Base-by-base conservation (phyloP, 2,888 invertebrate species). In the Eupithecia tripunctaria region DNA sequence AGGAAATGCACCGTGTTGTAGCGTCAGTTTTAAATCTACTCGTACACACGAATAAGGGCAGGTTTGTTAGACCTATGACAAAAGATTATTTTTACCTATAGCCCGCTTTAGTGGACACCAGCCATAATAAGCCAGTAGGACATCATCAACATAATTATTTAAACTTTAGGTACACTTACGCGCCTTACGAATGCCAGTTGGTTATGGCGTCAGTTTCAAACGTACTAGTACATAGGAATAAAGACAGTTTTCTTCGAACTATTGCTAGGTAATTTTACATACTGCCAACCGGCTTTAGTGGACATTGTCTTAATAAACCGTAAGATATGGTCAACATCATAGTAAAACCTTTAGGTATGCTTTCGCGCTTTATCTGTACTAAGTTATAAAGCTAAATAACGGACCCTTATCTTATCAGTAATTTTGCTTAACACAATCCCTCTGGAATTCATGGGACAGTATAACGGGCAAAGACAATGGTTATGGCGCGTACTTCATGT, bases 401-500 rank as follows among this genome's bases (percentile, higher is more conserved):
- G 63, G 67, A 43, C 15, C 36, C 59, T 29, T 70, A 51, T 64
- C 60, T 68, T 77, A 77, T 71, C 71, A 73, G 75, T 70, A 76
- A 80, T 72, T 76, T 70, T 74, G 73, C 56, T 73, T 72, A 77
- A 72, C 75, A 73, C 76, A 76, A 81, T 74, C 75, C 78, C 76
- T 76, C 67, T 70, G 74, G 82, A 83, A 88, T 89, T 89, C 86
- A 87, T 85, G 86, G 82, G 84, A 83, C 83, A 76, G 76, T 78
- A 51, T 51, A 71, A 78, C 76, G 72, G 75, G 71, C 70, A 79
- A 81, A 82, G 83, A 85, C 87, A 88, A 85, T 85, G 84, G 85
- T 81, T 86, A 86, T 88, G 84, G 85, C 85, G 82, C 82, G 80
- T 81, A 80, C 76, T 76, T 88, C 86, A 87, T 87, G 84, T 86